Base-by-base conservation (phyloP, 2,113 vertebrate genomes). In the Hippocampus zosterae region DNA sequence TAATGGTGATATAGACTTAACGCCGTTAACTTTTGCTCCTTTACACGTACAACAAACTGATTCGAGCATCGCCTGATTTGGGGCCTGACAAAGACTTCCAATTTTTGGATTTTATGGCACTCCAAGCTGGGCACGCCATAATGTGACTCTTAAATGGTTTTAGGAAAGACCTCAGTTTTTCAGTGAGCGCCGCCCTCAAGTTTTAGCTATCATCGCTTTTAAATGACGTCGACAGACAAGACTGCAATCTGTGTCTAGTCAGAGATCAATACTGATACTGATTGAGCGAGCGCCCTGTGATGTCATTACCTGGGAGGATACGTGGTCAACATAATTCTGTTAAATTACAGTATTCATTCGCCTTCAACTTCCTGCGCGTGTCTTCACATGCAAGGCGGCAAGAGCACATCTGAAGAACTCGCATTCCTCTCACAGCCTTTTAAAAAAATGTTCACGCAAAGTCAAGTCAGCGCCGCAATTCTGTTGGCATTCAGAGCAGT, bases 241-340 rank as follows among this genome's bases (percentile, higher is more conserved):
- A 53, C 69, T 75, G 80, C 74, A 75, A 77, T 82, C 68, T 71
- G 68, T 79, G 73, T 77, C 74, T 71, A 83, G 72, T 71, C 63
- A 71, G n/a, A 74, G 82, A 88, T 91, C 88, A 89, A 86, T 87
- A 84, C 79, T 73, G 82, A 86, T 87, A 83, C 79, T 77, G 82
- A 88, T 88, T 88, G 84, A 84, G 82, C 79, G 79, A 71, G 79
- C 79, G 15, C 57, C 70, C 69, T 84, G 68, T 84, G 72, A 88
- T 84, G 83, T 81, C 80, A 70, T 84, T 90, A 86, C 79, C 84
- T 90, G 84, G 85, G 75, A 91, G 87, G 83, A 87, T 85, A 88
- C 84, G 85, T 91, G 88, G 90, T 91, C 90, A 88, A 87, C 88
- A 91, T 92, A 86, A 91, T 91, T 92, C 88, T 89, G 84, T 72